Base-by-base conservation (phyloP, 2,888 invertebrate genomes). In the Unio delphinus region DNA sequence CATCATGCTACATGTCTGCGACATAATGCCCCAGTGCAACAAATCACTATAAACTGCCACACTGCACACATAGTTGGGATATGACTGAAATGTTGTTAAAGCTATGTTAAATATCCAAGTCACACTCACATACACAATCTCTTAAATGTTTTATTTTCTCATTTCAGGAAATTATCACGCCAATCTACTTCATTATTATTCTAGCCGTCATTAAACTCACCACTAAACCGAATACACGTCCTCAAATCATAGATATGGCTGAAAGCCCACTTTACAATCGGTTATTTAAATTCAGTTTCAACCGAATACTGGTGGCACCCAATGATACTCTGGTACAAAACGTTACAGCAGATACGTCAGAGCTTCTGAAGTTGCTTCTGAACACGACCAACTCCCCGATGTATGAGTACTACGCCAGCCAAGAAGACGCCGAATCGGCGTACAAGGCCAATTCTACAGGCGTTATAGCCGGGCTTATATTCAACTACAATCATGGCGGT, bases 141-240 rank as follows among this genome's bases (percentile, higher is more conserved):
- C 45, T 45, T 2, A 45, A 45, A 45, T 45, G 11, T 3, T 45
- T 45, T 45, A 45, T 45, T 45, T 45, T 77, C 65, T 74, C 67
- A 64, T 90, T 91, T 7, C 92, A 95, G 95, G 95, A 95, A 91
- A 92, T 95, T 65, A 91, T 95, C 75, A 91, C 94, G 74, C 95
- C 95, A 3, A 91, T 95, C 0, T 95, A 95, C 89, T 95, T 94
- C 56, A 91, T 95, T 74, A 93, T 93, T 56, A 93, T 95, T 76
- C 91, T 95, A 75, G 94, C 95, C 79, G 92, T 95, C 84, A 92
- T 95, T 26, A 79, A 78, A 65, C 67, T 57, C 6, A 63, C 77
- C 0, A 74, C 75, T 23, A 75, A 78, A 57, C 78, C 80, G 28
- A 73, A 77, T 55, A 70, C 73, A 17, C 64, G 80, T 55, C 75